A percentile compares a stretch with the other conserved stretches of the same genome.
Evolutionary conservation across 2,888 invertebrate species (phyloP).

Genomic region (Rotaria magnacalcarata): DNA sequence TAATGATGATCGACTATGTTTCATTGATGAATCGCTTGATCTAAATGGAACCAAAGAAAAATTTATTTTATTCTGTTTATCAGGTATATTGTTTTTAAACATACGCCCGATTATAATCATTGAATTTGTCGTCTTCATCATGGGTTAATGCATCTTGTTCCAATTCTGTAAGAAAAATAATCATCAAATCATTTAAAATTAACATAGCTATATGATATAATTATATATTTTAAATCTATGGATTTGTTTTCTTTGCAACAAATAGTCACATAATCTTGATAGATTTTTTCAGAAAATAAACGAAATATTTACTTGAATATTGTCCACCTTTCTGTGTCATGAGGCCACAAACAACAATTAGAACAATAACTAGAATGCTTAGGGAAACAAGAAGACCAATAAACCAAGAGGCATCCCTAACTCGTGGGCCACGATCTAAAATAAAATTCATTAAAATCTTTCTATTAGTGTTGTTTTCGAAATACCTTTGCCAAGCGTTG

Average conservation of each 20-base stretch:
- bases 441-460: background rate
- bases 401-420: conserved; percentile 72
- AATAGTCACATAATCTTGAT: no score
- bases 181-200: background rate
- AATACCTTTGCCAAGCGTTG: background rate
- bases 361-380: conserved; percentile 81
- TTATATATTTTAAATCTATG: no score
- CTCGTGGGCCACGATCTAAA: background rate
- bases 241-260: no score
- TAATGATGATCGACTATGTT: conserved; percentile 61
- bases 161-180: conserved; percentile 70
- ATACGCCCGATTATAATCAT: conserved; percentile 91
- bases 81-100: conserved; percentile 55
- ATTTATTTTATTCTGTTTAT: background rate
- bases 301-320: conserved; percentile 64
- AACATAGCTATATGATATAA: background rate
- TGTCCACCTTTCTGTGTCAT: conserved; percentile 94
- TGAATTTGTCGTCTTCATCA: conserved; percentile 75
- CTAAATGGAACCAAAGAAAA: conserved; percentile 1
- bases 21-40: conserved; percentile 49
- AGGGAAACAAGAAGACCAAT: conserved; percentile 93
- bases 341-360: conserved; percentile 88
- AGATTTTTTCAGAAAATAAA: no score
- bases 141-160: conserved; percentile 93
- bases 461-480: background rate